Conservation (phyloP, 2,113 vertebrate genomes). For the Phylloscopus trochiloides region DNA sequence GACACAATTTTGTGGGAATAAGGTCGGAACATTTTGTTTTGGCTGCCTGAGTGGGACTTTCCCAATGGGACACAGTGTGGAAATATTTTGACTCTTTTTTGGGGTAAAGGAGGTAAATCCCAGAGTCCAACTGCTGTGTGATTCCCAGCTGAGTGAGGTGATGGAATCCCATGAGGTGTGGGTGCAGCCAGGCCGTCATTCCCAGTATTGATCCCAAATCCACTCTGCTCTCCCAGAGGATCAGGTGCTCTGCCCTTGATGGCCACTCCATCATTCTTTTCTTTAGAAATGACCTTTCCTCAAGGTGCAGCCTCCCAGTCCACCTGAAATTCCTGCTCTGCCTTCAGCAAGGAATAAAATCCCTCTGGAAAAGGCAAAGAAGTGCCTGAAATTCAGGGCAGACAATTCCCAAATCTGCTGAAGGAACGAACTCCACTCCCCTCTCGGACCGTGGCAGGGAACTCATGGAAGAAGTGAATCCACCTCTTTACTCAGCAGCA, state of each 20-base stretch:
- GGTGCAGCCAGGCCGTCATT: background rate
- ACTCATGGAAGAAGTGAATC: background rate
- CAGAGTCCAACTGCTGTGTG: background rate
- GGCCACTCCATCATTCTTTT: fast-evolving
- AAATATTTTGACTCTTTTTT: background rate
- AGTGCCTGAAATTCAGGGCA: background rate
- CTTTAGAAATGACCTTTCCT: background rate
- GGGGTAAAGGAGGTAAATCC: background rate
- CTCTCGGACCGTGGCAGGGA: background rate
- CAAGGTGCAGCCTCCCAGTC: background rate
- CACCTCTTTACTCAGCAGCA: background rate
- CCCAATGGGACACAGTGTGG: background rate
- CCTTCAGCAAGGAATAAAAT: background rate
- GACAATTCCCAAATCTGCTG: background rate
- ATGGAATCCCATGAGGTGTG: background rate
- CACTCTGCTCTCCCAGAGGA: background rate
- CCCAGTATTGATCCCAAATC: background rate
- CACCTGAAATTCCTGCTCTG: background rate
- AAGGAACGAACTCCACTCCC: background rate
- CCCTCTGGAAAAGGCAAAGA: background rate
- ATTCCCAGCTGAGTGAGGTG: background rate
- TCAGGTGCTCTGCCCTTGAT: fast-evolving
- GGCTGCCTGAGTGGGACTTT: background rate
- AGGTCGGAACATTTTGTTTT: slow-evolving; percentile 63
- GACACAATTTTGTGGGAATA: slow-evolving; percentile 32